Evolutionary conservation across 2,888 invertebrate species (phyloP), one percentile per base, ranked within the genome.

Genomic region (Drosophila macrospina): DNA sequence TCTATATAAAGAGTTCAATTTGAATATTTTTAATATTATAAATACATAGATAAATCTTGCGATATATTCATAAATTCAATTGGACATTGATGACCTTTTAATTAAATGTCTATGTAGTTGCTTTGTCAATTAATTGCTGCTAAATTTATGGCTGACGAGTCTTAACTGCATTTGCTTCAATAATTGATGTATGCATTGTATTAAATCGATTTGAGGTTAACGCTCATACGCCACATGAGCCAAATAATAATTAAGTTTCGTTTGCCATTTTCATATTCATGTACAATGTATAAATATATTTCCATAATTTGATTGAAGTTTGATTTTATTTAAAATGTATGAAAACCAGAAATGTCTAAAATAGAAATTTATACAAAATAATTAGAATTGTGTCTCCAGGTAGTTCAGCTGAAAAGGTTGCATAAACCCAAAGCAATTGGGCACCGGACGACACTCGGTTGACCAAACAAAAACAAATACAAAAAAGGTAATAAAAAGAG

Each of bases 171-270:
- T 52, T 72, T 72, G 52, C 26, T 59, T 74, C 36, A 52, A 67
- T 52, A 59, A 73, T 67, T 67, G 36, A 28, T 41, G 3, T 11
- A 30, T 54, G 30, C 34, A 72, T 47, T 45, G 15, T 39, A 44
- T 54, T 55, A 55, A 73, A 73, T 59, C 36, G 55, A 47, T 61
- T 55, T 71, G 30, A 30, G 30, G 47, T 47, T 32, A 47, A 32
- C 10, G 7, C 39, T 16, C 37, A 45, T 55, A 34, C 15, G 42
- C 13, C 39, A 26, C 39, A 20, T 55, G 13, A 32, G 41, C 15
- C 10, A 8, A 11, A 24, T 44, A 45, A 75, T 70, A 75, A 73
- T 76, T 70, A 64, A 41, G 50, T 47, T 59, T 61, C 13, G 16
- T 20, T 4, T 4, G 16, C 16, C n/a, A 41, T 16, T 41, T 41